phyloP scores from a whole-genome alignment of 2,888 invertebrate genomes.

The Drosophila lutescens region DNA sequence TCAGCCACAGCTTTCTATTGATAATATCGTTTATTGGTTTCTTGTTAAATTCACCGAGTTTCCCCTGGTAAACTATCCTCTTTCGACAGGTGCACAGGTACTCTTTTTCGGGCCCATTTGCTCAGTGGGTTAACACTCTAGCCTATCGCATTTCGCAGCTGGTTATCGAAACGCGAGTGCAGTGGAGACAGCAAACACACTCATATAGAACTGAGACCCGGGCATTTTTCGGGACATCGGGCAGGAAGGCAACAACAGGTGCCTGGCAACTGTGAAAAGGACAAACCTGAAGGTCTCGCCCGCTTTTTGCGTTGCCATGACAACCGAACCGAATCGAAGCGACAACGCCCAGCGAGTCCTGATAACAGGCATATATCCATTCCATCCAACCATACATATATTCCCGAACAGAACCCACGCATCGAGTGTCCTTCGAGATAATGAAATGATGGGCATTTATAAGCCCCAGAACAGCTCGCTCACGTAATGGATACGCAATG shows the following conservation, averaged over 20 bases:
- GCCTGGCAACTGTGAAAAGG: conserved; percentile 79
- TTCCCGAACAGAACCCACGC: conserved; percentile 26
- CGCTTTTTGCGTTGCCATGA: conserved; percentile 51
- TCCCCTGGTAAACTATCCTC: not conserved
- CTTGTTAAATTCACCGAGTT: not conserved
- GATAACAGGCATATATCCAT: conserved; percentile 50
- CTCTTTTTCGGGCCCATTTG: not conserved
- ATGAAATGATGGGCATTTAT: conserved; percentile 55
- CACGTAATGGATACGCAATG: conserved; percentile 42
- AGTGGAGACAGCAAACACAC: conserved; percentile 1
- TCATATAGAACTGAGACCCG: not conserved
- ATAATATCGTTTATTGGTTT: not conserved
- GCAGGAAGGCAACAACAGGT: conserved; percentile 60
- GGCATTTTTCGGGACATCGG: conserved; percentile 11
- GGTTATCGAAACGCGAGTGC: conserved; percentile 25
- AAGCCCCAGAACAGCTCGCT: conserved; percentile 19
- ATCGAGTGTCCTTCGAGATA: conserved; percentile 64
- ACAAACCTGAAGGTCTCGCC: conserved; percentile 70
- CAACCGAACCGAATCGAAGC: conserved; percentile 37
- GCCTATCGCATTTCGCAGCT: conserved; percentile 13
- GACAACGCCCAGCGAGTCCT: conserved; percentile 38
- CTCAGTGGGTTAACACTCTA: conserved; percentile 2
- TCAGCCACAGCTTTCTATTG: too few relatives aligned
- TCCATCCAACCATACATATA: conserved; percentile 8
- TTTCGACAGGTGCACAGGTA: conserved; percentile 2